These are phyloP conservation scores for Oryzias javanicus DNA, from an alignment of 2,113 vertebrate genomes.

Conservation along the genomic window DNA sequence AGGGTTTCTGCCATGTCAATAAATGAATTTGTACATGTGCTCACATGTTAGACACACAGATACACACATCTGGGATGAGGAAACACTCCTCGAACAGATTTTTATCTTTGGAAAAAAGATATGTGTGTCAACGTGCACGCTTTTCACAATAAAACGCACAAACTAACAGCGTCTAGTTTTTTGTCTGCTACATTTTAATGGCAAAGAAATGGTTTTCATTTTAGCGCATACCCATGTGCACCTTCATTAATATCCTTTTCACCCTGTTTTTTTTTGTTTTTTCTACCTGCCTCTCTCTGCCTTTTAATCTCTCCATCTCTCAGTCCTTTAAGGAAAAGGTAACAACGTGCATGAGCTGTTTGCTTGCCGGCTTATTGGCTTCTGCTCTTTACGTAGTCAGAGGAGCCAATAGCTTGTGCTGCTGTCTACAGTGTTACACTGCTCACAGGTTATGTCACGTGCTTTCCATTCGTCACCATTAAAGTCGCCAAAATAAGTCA, in stretches of 20 bases:
- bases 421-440: slow-evolving; percentile 42
- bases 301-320: slow-evolving; percentile 52
- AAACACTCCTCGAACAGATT: neutral
- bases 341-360: slow-evolving; percentile 69
- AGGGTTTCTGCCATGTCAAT: slow-evolving; percentile 21
- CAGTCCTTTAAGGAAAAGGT: slow-evolving; percentile 73
- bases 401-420: slow-evolving; percentile 64
- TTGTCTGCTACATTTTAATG: slow-evolving; percentile 44
- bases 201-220: slow-evolving; percentile 57
- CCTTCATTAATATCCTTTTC: slow-evolving; percentile 55
- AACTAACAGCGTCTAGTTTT: too few species aligned
- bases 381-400: slow-evolving; percentile 39
- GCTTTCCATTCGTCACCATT: slow-evolving; percentile 44
- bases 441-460: slow-evolving; percentile 50
- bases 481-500: slow-evolving; percentile 30
- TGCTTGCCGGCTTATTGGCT: slow-evolving; percentile 68
- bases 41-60: slow-evolving; percentile 15
- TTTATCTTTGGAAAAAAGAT: neutral
- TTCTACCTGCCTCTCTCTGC: slow-evolving; percentile 44
- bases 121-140: slow-evolving; percentile 28
- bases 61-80: slow-evolving; percentile 10
- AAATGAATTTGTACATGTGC: slow-evolving; percentile 24
- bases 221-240: slow-evolving; percentile 32
- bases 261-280: slow-evolving; percentile 34
- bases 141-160: neutral